A percentile compares a stretch with the other conserved stretches of the same genome.
phyloP scores from a whole-genome alignment of 2,797 vertebrate genomes.

The Alca torda region DNA sequence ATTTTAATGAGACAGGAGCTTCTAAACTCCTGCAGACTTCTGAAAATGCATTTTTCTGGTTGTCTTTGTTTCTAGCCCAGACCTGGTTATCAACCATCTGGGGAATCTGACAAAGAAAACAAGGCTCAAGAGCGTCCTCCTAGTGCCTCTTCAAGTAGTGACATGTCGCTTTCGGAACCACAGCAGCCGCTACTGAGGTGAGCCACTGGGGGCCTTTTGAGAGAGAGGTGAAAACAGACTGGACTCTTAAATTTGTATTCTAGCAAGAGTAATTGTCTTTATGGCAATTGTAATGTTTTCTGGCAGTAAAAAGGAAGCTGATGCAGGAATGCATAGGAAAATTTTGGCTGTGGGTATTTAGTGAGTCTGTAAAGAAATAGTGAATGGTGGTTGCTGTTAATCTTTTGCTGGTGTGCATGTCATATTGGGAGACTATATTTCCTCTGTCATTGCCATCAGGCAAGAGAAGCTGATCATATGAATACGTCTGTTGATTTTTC shows the following conservation, averaged over 20 bases:
- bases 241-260: neutral
- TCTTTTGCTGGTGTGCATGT: neutral
- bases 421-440: neutral
- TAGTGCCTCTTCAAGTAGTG: constrained; percentile 93
- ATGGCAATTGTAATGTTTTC: accelerated
- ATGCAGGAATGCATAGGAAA: neutral
- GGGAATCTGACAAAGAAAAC: constrained; percentile 98
- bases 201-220: neutral
- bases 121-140: constrained; percentile 88
- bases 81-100: constrained; percentile 93
- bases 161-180: constrained; percentile 88
- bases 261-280: neutral
- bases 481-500: neutral
- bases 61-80: constrained; percentile 69
- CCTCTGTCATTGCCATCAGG: neutral
- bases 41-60: neutral
- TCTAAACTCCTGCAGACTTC: neutral
- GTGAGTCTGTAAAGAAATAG: neutral
- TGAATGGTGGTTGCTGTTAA: neutral
- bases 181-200: constrained; percentile 77
- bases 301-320: neutral
- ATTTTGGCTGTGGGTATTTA: neutral
- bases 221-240: neutral
- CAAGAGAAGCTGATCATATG: neutral
- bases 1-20: neutral